phyloP scores from a whole-genome alignment of 2,888 invertebrate genomes.

The Acanthosepion esculentum region DNA sequence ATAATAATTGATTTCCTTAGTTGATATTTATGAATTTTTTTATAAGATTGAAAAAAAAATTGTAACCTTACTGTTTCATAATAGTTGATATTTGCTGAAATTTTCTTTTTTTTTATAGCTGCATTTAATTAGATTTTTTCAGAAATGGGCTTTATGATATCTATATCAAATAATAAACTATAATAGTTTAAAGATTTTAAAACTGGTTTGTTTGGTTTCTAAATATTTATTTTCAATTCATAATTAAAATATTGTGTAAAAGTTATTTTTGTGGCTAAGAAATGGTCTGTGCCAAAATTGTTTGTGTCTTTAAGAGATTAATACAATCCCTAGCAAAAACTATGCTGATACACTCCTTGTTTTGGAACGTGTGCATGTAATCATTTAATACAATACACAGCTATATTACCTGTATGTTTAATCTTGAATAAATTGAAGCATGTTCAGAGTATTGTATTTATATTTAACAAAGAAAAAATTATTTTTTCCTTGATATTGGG shows the following conservation, averaged over 20 bases:
- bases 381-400: too few species aligned
- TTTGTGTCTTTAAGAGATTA: not conserved
- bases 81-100: not conserved
- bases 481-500: too few species aligned
- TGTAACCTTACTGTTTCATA: not conserved
- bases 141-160: too few species aligned
- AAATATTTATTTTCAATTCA: not conserved
- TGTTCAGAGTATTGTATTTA: too few species aligned
- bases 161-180: not conserved
- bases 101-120: not conserved
- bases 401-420: too few species aligned
- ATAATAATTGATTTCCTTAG: not conserved
- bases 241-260: not conserved
- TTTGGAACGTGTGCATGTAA: too few species aligned
- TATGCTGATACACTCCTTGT: too few species aligned
- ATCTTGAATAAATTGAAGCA: too few species aligned
- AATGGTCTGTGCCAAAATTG: not conserved
- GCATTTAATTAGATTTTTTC: not conserved
- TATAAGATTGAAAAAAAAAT: not conserved
- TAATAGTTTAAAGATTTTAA: not conserved
- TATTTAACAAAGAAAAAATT: too few species aligned
- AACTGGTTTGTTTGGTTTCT: not conserved
- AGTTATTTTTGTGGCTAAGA: not conserved
- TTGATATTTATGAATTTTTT: not conserved
- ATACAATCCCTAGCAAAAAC: too few species aligned